Conservation (phyloP, 2,888 invertebrate genomes). For the Dryocosmus kuriphilus region DNA sequence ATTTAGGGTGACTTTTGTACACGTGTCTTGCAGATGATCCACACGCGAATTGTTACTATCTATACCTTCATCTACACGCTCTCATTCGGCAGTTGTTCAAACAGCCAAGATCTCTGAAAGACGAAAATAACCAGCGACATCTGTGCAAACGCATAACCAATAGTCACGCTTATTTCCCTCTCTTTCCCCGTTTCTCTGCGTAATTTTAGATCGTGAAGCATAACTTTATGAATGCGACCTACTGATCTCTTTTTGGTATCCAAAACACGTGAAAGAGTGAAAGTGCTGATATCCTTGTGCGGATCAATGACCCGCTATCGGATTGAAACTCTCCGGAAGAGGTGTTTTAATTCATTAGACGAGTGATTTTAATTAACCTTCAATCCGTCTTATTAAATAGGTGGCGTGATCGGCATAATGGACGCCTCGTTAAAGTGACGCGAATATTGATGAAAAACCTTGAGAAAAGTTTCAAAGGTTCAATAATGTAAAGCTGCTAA, state of each 20-base stretch:
- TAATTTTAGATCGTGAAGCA: slow-evolving; percentile 34
- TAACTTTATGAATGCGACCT: slow-evolving; percentile 12
- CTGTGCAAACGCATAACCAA: slow-evolving; percentile 62
- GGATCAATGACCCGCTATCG: neutral
- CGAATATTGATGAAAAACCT: neutral
- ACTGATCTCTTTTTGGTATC: slow-evolving; percentile 26
- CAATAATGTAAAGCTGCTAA: neutral
- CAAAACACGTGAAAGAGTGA: slow-evolving; percentile 1
- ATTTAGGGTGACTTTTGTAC: neutral
- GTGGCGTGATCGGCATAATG: slow-evolving; percentile 1
- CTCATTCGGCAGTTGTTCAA: slow-evolving; percentile 65
- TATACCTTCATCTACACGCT: slow-evolving; percentile 49
- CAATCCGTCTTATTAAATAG: neutral
- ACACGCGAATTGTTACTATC: slow-evolving; percentile 36
- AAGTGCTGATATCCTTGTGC: neutral
- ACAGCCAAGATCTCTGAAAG: slow-evolving; percentile 36
- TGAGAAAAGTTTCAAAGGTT: neutral
- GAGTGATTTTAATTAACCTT: neutral
- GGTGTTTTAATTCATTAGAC: neutral
- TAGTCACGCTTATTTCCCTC: slow-evolving; percentile 45
- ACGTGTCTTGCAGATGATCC: slow-evolving; percentile 48
- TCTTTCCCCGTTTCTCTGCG: slow-evolving; percentile 1
- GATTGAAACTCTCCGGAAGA: neutral
- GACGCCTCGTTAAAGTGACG: neutral
- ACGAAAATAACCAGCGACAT: slow-evolving; percentile 63